A percentile compares a stretch with the other conserved stretches of the same genome.
Conservation (phyloP, 2,888 invertebrate genomes). For the Chrysotoxum bicinctum region DNA sequence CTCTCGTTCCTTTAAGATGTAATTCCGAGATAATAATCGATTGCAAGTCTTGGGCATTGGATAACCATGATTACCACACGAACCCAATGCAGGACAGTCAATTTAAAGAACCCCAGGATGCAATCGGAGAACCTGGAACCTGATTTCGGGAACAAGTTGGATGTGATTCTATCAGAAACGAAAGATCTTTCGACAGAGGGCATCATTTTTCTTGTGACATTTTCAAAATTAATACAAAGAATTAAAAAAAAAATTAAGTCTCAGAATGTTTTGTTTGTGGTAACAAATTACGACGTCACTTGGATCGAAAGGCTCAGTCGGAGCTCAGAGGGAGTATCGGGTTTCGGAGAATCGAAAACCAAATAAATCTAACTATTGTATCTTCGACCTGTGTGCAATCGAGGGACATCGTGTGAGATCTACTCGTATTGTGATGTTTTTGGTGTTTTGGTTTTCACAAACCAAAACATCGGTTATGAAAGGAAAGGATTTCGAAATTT, state of each 20-base stretch:
- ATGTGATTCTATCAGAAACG: slow-evolving; percentile 34
- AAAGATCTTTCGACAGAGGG: slow-evolving; percentile 38
- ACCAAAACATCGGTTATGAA: slow-evolving; percentile 58
- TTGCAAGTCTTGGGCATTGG: slow-evolving; percentile 40
- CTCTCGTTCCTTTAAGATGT: slow-evolving; percentile 29
- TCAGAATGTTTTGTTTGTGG: slow-evolving; percentile 37
- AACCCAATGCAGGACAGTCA: slow-evolving; percentile 11
- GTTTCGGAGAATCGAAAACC: slow-evolving; percentile 51
- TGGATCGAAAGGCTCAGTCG: slow-evolving; percentile 14
- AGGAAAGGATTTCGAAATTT: slow-evolving; percentile 50
- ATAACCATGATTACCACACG: slow-evolving; percentile 47
- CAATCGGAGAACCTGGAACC: slow-evolving; percentile 53
- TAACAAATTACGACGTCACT: slow-evolving; percentile 63
- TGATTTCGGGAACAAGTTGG: slow-evolving; percentile 21
- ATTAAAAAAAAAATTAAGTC: background rate
- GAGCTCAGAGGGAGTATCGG: slow-evolving; percentile 28
- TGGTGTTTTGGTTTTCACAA: slow-evolving; percentile 54
- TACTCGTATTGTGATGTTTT: slow-evolving; percentile 53
- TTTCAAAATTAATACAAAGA: background rate
- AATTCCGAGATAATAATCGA: slow-evolving; percentile 63
- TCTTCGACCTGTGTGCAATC: background rate
- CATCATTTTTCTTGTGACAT: slow-evolving; percentile 41
- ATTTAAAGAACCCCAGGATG: slow-evolving; percentile 40
- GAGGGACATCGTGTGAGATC: slow-evolving; percentile 64
- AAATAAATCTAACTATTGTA: slow-evolving; percentile 39